Percentiles rank a stretch among this genome's conserved stretches.
Evolutionary conservation across 2,113 vertebrate genomes (phyloP).

Genomic region (Herpetotheres cachinnans): DNA sequence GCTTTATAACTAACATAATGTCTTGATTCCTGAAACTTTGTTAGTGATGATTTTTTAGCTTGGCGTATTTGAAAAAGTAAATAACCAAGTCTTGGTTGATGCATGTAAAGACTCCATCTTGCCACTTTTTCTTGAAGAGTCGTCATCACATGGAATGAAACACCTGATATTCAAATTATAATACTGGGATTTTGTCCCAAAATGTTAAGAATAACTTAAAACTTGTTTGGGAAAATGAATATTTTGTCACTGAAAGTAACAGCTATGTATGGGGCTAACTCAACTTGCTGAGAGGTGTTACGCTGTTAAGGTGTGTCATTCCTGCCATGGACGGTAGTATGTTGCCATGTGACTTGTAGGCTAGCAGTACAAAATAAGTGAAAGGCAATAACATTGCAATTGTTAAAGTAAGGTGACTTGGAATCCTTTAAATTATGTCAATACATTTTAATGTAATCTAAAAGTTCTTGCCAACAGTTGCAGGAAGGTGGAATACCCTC

Average conservation of each 20-base stretch:
- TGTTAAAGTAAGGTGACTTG: constrained; percentile 21
- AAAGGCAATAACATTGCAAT: constrained; percentile 36
- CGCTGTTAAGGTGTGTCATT: not conserved
- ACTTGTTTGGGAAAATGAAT: not conserved
- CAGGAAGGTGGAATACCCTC: not conserved
- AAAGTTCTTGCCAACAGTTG: constrained; percentile 42
- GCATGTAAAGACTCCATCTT: not conserved
- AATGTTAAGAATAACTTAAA: not conserved
- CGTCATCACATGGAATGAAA: not conserved
- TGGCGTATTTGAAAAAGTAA: not conserved
- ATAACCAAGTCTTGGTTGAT: not conserved
- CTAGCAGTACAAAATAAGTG: constrained; percentile 26
- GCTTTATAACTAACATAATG: not conserved
- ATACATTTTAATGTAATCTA: constrained; percentile 52
- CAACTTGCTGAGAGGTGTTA: not conserved
- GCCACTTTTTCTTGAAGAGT: not conserved
- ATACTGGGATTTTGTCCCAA: not conserved
- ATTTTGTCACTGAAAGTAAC: not conserved
- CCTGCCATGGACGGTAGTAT: not conserved
- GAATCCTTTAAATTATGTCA: constrained; percentile 49
- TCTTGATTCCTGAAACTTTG: not conserved
- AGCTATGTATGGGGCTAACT: not conserved
- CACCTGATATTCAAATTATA: not conserved
- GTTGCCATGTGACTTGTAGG: not conserved
- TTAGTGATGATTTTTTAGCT: not conserved